Evolutionary conservation across 2,888 invertebrate species (phyloP).

Genomic region (Adelphocoris suturalis): DNA sequence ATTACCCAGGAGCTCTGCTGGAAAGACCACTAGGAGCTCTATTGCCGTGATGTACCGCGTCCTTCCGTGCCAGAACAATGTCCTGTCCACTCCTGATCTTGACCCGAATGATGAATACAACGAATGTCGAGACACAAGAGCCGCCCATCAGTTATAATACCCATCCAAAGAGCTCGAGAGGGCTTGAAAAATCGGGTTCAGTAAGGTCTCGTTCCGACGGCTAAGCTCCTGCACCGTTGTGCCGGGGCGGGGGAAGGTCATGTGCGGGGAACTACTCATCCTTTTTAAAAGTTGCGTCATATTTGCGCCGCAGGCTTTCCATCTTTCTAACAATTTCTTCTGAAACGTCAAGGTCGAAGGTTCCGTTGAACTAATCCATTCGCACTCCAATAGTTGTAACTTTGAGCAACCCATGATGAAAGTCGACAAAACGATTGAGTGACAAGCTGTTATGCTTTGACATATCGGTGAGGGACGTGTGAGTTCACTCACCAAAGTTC

Average conservation of each 20-base stretch:
- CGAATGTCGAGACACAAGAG: not conserved
- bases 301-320: conserved; percentile 2
- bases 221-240: not conserved
- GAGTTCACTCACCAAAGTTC: no score
- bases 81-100: conserved; percentile 30
- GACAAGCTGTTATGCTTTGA: not conserved
- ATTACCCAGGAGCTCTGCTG: not conserved
- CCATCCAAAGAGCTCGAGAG: not conserved
- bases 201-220: not conserved
- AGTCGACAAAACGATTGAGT: not conserved
- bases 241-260: conserved; percentile 17
- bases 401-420: not conserved
- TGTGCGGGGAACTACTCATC: not conserved
- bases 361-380: conserved; percentile 3
- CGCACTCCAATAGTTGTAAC: not conserved
- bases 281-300: not conserved
- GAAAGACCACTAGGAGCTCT: not conserved
- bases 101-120: conserved; percentile 14
- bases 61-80: not conserved
- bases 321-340: conserved; percentile 23
- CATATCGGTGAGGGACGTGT: no score
- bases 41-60: not conserved
- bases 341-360: not conserved
- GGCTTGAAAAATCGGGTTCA: conserved; percentile 26
- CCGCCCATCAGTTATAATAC: not conserved